Base-by-base conservation (phyloP, 2,888 invertebrate species). In the Antheraea yamamai region DNA sequence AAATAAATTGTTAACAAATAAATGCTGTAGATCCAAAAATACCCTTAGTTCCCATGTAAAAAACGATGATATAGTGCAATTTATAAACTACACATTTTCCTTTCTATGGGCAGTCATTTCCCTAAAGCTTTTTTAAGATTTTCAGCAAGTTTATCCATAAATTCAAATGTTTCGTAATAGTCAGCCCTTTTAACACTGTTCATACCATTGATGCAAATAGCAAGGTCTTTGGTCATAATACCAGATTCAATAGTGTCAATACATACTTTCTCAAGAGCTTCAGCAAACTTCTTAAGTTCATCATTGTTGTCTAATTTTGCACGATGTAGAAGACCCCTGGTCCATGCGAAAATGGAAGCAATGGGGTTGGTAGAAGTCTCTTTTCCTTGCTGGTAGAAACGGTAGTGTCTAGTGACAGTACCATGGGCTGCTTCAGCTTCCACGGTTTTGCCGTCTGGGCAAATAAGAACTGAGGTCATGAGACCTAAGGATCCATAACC, bases 301-400 rank as follows among this genome's bases (percentile, higher is more conserved):
- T 91, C 87, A 87, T 99, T 99, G 82, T 97, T 95, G 88, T 99
- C 99, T 79, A 99, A 95, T 87, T 98, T 98, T 76, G 99, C 99
- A 76, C 99, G 97, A 88, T 99, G 99, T 74, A 98, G 92, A 7
- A 99, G 95, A 72, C 99, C 99, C 83, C 97, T 96, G 0, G 99
- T 98, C 99, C 99, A 99, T 2, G 99, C 99, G 92, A 99, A 99
- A 86, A 99, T 99, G 0, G 99, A 99, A 35, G 99, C 99, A 86
- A 99, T 99, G 0, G 99, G 98, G 92, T 99, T 99, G 73, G 99
- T 99, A 52, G 99, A 99, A 0, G 99, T 99, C 94, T 99, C 99
- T 91, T 99, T 98, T 79, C 99, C 99, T 96, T 99, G 96, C 94
- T 98, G 97, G 94, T 99, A 96, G 94, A 97, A 96, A 74, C 98